These are phyloP conservation scores for Brachyptera risi DNA, from an alignment of 2,888 invertebrate species.

Conservation along the genomic window DNA sequence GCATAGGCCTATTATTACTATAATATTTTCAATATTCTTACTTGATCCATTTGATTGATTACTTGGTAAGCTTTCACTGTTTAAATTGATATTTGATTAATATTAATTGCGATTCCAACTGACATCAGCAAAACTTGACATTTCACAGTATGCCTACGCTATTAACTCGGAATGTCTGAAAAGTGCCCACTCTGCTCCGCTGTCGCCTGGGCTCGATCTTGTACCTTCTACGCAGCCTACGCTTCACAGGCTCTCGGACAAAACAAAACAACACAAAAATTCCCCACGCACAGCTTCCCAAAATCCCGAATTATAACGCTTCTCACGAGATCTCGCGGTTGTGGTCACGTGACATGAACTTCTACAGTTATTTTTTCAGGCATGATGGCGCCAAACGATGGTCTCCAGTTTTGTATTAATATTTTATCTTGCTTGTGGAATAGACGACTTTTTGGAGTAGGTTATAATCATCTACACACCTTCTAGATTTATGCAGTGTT, in stretches of 20 bases:
- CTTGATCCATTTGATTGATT: too few species aligned
- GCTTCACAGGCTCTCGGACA: neutral
- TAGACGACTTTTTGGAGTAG: constrained; percentile 32
- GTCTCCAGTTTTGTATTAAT: constrained; percentile 47
- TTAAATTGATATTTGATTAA: too few species aligned
- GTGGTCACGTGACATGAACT: constrained; percentile 50
- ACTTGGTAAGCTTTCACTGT: too few species aligned
- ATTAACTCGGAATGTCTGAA: too few species aligned
- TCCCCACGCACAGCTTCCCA: constrained; percentile 18
- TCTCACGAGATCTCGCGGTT: constrained; percentile 41
- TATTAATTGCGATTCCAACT: too few species aligned
- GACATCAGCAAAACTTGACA: too few species aligned
- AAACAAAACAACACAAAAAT: neutral
- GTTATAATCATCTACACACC: constrained; percentile 34
- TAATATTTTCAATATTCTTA: too few species aligned
- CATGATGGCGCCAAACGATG: constrained; percentile 56
- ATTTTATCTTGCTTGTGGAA: constrained; percentile 38
- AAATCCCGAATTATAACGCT: constrained; percentile 28
- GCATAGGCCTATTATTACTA: too few species aligned
- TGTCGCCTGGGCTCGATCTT: too few species aligned
- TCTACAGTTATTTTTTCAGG: constrained; percentile 51
- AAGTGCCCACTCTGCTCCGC: too few species aligned
- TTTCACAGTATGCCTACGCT: too few species aligned
- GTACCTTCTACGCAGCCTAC: too few species aligned
- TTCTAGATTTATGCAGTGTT: constrained; percentile 31